Base-by-base conservation (phyloP, 2,797 vertebrate species). In the Huso huso region DNA sequence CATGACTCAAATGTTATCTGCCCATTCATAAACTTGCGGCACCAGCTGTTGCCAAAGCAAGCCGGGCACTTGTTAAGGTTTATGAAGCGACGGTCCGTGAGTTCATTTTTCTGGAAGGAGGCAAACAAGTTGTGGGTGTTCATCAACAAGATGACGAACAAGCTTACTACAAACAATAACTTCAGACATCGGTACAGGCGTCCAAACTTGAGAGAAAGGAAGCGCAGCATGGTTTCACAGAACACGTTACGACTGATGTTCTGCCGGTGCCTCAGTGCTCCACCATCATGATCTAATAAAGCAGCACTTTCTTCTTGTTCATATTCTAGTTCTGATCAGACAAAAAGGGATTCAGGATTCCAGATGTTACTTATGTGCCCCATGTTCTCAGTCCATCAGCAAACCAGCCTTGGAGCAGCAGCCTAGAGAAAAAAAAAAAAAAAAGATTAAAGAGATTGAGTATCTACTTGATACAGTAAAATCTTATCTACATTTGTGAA, bases 11-110 rank as follows among this genome's bases (percentile, higher is more conserved):
- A 94, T 64, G 90, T 94, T 78, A 99, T 92, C 90, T 99, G 96
- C 63, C 96, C 95, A 70, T 96, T 96, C 86, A 97, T 95, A 83
- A 99, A 99, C 88, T 97, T 97, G 77, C 96, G 95, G 87, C 96
- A 99, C 96, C 96, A 99, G 86, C 96, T 99, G 77, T 94, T 99
- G 72, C 96, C 96, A 70, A 97, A 98, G 84, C 96, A 99, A 82
- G 96, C 96, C 72, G 96, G 96, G 85, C 96, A 99, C 91, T 97
- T 98, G 91, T 99, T 96, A 84, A 99, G 95, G 88, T 94, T 94
- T 84, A 99, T 87, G 82, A 99, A 98, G 76, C 96, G 94, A 70
- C 95, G 90, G 87, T 98, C 96, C 2, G 94, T 87, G 74, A 99
- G 93, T 80, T 96, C 95, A 81, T 99, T 99, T 84, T 95, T 94